Evolutionary conservation across 2,113 vertebrate species (phyloP), one percentile per base, ranked within the genome.

Genomic region (Cyprinodon tularosa): DNA sequence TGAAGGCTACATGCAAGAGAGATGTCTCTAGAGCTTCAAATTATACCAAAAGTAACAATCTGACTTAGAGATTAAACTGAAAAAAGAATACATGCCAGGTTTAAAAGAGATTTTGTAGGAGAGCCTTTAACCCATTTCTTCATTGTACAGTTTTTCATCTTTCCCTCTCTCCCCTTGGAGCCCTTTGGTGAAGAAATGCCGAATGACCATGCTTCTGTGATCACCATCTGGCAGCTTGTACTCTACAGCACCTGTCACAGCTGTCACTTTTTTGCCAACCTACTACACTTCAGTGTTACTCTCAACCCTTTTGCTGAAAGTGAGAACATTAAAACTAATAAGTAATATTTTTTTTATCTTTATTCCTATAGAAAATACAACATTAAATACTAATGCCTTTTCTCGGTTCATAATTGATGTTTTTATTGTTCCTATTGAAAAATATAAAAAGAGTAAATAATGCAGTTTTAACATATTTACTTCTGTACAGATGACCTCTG

Each of bases 151-250:
- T 53, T 64, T 69, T n/a, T 42, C 39, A 40, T 39, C 81, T 85
- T 78, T 62, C 72, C 72, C 66, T 66, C 36, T 64, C 83, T 82
- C 76, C 84, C 86, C 88, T 82, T 13, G 40, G 86, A 91, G 92
- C 86, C 87, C 86, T 92, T 91, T 90, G 85, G 81, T 78, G 40
- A 78, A 86, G 87, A 93, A 91, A 91, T 88, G 85, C 83, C 90
- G 90, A 91, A 93, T 91, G 85, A 91, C 92, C 92, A 93, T 72
- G 89, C 90, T 93, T 91, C 90, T 81, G 86, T 90, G 93, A 92
- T 82, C 92, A 94, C 93, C 93, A 94, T 94, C 93, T 95, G 93
- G 93, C 90, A 91, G 86, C 85, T 81, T 60, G 50, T 76, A 83
- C 90, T 87, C 92, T 85, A 87, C 77, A 88, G 87, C 84, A 79